Conservation (phyloP, 2,797 vertebrate genomes). For the Spea hammondii region DNA sequence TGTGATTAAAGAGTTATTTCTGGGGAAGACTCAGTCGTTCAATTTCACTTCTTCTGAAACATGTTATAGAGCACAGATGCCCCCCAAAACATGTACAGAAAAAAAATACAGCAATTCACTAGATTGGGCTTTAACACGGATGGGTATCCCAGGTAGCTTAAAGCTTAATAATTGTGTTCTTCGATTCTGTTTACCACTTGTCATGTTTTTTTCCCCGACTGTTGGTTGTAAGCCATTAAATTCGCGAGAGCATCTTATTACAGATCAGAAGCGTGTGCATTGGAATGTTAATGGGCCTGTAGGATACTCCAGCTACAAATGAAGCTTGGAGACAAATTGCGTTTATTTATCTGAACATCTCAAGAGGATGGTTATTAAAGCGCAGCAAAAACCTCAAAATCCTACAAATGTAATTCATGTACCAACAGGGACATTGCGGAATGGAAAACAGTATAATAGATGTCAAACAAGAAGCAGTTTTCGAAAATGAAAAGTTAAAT, state of each 20-base stretch:
- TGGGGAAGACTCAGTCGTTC: no score
- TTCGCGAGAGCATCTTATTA: conserved; percentile 38
- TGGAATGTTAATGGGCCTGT: conserved; percentile 48
- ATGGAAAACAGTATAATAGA: conserved; percentile 49
- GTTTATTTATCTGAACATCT: conserved; percentile 52
- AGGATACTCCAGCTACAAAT: conserved; percentile 36
- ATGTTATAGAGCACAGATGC: no score
- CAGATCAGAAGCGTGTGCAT: conserved; percentile 33
- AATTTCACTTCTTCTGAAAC: no score
- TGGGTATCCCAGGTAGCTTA: conserved; percentile 13
- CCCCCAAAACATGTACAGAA: no score
- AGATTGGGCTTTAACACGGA: not conserved
- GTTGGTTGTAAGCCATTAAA: conserved; percentile 37
- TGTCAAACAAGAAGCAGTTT: conserved; percentile 46
- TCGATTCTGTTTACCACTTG: conserved; percentile 40
- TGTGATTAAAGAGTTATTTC: no score
- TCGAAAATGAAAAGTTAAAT: conserved; percentile 52
- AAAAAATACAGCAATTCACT: no score
- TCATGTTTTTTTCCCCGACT: conserved; percentile 12
- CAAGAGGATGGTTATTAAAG: conserved; percentile 51
- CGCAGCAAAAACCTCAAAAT: conserved; percentile 50
- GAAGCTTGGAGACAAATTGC: conserved; percentile 53
- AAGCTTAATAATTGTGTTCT: conserved; percentile 28
- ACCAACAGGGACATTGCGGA: conserved; percentile 51
- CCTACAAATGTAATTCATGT: conserved; percentile 53